Conservation (phyloP, 1,140 invertebrate species). For the Drosophila arizonae region DNA sequence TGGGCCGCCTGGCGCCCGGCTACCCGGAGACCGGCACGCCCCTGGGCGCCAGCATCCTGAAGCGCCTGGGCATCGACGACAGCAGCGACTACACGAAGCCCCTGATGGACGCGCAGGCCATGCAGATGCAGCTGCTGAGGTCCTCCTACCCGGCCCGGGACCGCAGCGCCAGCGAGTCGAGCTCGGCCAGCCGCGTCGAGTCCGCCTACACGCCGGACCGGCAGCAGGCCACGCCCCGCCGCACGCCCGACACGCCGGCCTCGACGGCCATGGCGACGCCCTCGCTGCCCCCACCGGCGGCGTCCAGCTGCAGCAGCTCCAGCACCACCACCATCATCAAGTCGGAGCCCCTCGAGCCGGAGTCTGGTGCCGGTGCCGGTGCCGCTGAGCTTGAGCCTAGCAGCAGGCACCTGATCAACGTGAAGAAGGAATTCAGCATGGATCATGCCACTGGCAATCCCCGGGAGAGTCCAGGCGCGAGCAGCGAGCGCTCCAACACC, state of each 20-base stretch:
- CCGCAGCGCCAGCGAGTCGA: slow-evolving; percentile 92
- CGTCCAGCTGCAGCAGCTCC: slow-evolving; percentile 6
- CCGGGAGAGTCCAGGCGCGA: slow-evolving; percentile 83
- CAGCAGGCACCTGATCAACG: slow-evolving; percentile 63
- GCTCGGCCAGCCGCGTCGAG: slow-evolving; percentile 91
- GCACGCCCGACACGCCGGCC: slow-evolving; percentile 86
- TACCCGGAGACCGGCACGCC: slow-evolving; percentile 85
- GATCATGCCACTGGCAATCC: slow-evolving; percentile 63
- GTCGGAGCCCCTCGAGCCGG: slow-evolving; percentile 64
- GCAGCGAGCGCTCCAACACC: slow-evolving; percentile 88
- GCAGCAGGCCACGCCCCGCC: slow-evolving; percentile 87
- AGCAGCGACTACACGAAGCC: slow-evolving; percentile 96
- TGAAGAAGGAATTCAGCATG: slow-evolving; percentile 80
- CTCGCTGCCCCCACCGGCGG: slow-evolving; percentile 40
- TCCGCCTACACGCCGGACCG: slow-evolving; percentile 88
- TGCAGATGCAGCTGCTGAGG: slow-evolving; percentile 92
- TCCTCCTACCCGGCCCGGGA: slow-evolving; percentile 88
- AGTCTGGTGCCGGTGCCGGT: not conserved
- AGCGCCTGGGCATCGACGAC: slow-evolving; percentile 96
- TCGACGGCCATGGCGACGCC: slow-evolving; percentile 17
- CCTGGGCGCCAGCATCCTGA: slow-evolving; percentile 94
- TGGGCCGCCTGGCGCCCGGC: slow-evolving; percentile 73
- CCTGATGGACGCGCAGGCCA: slow-evolving; percentile 92
- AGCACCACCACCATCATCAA: slow-evolving; percentile 47
- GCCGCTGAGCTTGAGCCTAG: slow-evolving; percentile 29